phyloP scores from a whole-genome alignment of 2,797 vertebrate genomes.

The Arremon aurantiirostris region DNA sequence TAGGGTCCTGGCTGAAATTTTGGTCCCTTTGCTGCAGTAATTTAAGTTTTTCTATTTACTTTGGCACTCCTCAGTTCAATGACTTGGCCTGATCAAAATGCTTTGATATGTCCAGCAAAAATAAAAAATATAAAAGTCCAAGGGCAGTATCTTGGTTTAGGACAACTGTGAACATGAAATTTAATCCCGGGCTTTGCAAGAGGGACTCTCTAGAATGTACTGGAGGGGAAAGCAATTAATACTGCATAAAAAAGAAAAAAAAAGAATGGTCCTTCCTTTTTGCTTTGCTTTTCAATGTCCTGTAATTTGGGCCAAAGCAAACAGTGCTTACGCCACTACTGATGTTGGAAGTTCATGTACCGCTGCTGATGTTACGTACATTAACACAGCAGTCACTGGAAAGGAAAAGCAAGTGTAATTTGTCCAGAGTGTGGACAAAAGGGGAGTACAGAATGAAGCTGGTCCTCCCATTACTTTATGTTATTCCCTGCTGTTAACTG shows the following conservation, averaged over 20 bases:
- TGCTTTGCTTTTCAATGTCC: conserved; percentile 17
- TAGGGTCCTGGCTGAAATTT: conserved; percentile 52
- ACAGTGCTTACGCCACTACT: conserved; percentile 49
- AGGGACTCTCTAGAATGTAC: conserved; percentile 26
- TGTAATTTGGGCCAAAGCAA: conserved; percentile 58
- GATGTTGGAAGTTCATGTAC: conserved; percentile 48
- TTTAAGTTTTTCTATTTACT: conserved; percentile 75
- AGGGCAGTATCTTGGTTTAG: conserved; percentile 68
- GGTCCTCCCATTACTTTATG: neutral
- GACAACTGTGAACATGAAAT: conserved; percentile 71
- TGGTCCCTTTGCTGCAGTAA: conserved; percentile 67
- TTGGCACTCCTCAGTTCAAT: conserved; percentile 71
- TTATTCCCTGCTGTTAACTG: conserved; percentile 4
- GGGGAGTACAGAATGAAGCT: neutral
- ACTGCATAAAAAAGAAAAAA: neutral
- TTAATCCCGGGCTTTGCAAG: conserved; percentile 46
- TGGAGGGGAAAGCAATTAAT: conserved; percentile 39
- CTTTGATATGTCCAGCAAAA: conserved; percentile 75
- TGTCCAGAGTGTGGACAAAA: neutral
- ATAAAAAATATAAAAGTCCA: conserved; percentile 58
- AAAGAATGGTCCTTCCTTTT: conserved; percentile 36
- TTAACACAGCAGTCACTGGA: conserved; percentile 25
- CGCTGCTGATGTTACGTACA: neutral
- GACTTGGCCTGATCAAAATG: conserved; percentile 75
- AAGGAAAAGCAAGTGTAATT: conserved; percentile 34